A percentile compares a stretch with the other conserved stretches of the same genome.
Conservation (phyloP, 2,888 invertebrate species). For the Prosapia bicincta region DNA sequence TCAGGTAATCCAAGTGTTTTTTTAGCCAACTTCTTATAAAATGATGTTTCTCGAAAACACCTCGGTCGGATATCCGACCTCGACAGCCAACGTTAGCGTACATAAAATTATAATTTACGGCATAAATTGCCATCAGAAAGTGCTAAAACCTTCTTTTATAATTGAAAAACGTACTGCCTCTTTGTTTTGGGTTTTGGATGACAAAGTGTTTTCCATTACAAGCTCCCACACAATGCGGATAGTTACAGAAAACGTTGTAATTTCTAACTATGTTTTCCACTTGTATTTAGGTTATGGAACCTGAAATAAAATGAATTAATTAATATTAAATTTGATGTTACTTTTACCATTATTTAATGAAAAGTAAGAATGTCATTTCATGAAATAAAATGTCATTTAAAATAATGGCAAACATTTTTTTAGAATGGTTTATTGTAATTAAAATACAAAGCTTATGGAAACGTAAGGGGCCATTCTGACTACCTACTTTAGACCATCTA, state of each 20-base stretch:
- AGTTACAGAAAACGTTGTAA: not conserved
- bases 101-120: not conserved
- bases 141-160: not conserved
- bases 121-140: not conserved
- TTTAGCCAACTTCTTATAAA: constrained; percentile 2
- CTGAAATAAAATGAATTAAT: no score
- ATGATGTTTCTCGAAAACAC: not conserved
- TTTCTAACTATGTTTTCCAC: not conserved
- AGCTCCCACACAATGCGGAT: not conserved
- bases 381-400: no score
- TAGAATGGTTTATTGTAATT: no score
- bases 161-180: not conserved
- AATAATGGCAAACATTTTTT: no score
- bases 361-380: no score
- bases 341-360: no score
- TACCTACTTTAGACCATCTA: no score
- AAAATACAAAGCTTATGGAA: no score
- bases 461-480: no score
- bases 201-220: no score
- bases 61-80: not conserved
- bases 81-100: not conserved
- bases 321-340: no score
- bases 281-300: not conserved
- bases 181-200: not conserved
- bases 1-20: not conserved